These are phyloP conservation scores for Tanypteryx hageni DNA, from an alignment of 2,888 invertebrate species.

Conservation along the genomic window DNA sequence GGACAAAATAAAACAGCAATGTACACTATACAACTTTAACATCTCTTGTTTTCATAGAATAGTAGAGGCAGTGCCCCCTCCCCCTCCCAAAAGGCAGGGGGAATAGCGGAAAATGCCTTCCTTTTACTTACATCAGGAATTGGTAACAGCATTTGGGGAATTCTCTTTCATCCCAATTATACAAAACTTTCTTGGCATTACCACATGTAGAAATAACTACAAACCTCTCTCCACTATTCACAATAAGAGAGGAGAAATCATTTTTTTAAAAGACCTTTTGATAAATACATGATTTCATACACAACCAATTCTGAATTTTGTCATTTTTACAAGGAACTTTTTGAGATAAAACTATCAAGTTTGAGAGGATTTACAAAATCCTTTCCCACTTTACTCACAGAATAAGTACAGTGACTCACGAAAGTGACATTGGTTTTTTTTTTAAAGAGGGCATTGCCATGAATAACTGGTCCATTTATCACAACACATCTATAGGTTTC, in stretches of 20 bases:
- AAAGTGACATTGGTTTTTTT: constrained; percentile 23
- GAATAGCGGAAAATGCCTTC: constrained; percentile 24
- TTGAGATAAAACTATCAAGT: constrained; percentile 32
- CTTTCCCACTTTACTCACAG: constrained; percentile 17
- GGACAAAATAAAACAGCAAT: constrained; percentile 62
- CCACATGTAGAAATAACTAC: constrained; percentile 21
- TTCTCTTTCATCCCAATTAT: constrained; percentile 16
- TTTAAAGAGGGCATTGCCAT: constrained; percentile 42
- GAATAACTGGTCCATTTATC: constrained; percentile 60
- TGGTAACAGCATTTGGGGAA: constrained; percentile 53
- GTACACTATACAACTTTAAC: constrained; percentile 57
- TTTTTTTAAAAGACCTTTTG: constrained; percentile 19
- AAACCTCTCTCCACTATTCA: constrained; percentile 21
- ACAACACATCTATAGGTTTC: constrained; percentile 58
- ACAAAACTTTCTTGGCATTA: constrained; percentile 54
- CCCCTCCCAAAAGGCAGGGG: neutral
- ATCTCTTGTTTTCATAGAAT: constrained; percentile 43
- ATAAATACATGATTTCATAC: constrained; percentile 42
- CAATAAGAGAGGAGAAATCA: constrained; percentile 20
- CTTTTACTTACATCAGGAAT: constrained; percentile 18
- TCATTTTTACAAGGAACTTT: constrained; percentile 58
- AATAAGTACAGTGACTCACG: constrained; percentile 46
- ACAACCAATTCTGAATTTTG: constrained; percentile 30
- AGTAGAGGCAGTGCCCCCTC: constrained; percentile 34
- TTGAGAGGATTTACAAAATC: constrained; percentile 34